A percentile compares a stretch with the other conserved stretches of the same genome.
phyloP scores from a whole-genome alignment of 2,888 invertebrate species.

The Agrochola circellaris region DNA sequence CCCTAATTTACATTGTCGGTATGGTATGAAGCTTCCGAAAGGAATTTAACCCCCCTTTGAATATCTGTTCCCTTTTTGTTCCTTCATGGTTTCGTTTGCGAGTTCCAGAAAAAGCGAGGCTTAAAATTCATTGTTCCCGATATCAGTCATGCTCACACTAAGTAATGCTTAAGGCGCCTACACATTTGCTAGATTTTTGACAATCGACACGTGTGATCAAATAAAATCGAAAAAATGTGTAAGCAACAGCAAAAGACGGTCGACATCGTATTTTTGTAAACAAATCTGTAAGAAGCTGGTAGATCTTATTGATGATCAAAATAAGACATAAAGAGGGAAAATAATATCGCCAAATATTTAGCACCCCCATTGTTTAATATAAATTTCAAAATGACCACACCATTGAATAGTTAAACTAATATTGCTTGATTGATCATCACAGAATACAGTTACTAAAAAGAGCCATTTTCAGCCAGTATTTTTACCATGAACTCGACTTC shows the following conservation, averaged over 20 bases:
- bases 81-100: conserved; percentile 4
- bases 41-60: conserved; percentile 21
- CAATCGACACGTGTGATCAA: too few species aligned
- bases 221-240: not conserved
- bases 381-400: not conserved
- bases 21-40: conserved; percentile 1
- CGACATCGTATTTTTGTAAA: too few species aligned
- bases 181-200: not conserved
- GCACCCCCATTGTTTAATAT: not conserved
- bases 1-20: not conserved
- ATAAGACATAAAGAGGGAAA: not conserved
- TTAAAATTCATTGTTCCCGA: conserved; percentile 5
- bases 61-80: conserved; percentile 19
- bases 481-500: conserved; percentile 36
- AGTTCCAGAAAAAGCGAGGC: not conserved
- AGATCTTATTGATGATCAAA: not conserved
- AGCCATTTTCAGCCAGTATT: conserved; percentile 17
- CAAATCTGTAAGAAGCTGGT: not conserved
- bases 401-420: conserved; percentile 4
- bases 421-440: not conserved
- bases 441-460: conserved; percentile 2
- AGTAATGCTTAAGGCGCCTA: not conserved
- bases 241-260: not conserved
- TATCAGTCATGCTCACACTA: not conserved
- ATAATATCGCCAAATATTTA: not conserved